Percentiles rank a stretch among this genome's conserved stretches.
These are phyloP conservation scores for Galeruca laticollis DNA, from an alignment of 2,888 invertebrate genomes.

Conservation along the genomic window DNA sequence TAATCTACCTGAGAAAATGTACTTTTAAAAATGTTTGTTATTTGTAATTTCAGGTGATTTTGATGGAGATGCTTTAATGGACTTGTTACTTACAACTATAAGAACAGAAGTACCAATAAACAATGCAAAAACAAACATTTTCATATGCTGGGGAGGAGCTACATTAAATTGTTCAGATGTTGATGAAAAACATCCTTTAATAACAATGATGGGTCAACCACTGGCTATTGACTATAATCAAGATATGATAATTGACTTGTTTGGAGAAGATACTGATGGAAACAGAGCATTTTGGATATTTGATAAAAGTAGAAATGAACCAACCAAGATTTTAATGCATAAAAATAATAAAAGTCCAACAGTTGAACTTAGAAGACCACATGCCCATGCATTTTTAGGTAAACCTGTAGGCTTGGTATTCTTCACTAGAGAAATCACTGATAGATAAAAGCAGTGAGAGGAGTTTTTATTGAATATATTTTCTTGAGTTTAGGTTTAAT, in stretches of 20 bases:
- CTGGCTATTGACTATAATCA: constrained; percentile 88
- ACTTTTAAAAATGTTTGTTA: not conserved
- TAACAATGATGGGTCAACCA: constrained; percentile 79
- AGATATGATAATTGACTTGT: constrained; percentile 93
- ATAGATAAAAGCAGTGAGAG: not conserved
- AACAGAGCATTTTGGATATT: constrained; percentile 83
- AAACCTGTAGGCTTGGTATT: constrained; percentile 27
- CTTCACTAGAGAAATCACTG: constrained; percentile 16
- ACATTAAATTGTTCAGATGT: constrained; percentile 74
- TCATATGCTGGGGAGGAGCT: constrained; percentile 84
- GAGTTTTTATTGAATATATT: not conserved
- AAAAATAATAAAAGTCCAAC: constrained; percentile 51
- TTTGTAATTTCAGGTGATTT: constrained; percentile 75
- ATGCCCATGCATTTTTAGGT: constrained; percentile 87
- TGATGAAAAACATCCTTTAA: constrained; percentile 67
- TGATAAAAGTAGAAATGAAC: constrained; percentile 69
- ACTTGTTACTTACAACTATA: constrained; percentile 81
- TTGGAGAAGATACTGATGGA: constrained; percentile 76
- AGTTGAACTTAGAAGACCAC: constrained; percentile 75
- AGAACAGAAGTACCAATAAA: constrained; percentile 42
- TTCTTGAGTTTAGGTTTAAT: no score
- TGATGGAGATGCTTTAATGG: constrained; percentile 96
- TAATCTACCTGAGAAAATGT: not conserved
- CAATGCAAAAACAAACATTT: constrained; percentile 67
- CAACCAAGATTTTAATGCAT: constrained; percentile 62